phyloP scores from a whole-genome alignment of 2,113 vertebrate species.

The Eptesicus fuscus region DNA sequence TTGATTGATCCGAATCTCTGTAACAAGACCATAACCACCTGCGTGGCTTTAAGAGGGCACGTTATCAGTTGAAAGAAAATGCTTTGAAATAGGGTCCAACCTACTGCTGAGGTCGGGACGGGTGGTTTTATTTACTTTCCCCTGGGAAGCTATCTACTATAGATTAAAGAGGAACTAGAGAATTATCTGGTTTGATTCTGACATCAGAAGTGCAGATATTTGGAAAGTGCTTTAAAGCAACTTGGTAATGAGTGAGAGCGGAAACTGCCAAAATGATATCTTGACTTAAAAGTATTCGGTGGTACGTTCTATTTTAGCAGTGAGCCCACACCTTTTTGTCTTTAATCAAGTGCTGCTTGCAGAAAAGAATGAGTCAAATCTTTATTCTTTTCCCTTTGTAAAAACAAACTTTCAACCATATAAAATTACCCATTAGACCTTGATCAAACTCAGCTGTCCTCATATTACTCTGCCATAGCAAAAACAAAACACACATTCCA shows the following conservation, averaged over 20 bases:
- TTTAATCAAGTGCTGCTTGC: neutral
- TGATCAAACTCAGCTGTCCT: neutral
- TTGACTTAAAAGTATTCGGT: neutral
- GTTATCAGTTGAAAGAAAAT: neutral
- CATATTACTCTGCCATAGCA: neutral
- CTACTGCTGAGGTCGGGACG: neutral
- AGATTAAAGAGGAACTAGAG: slow-evolving; percentile 26
- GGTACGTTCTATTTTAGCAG: neutral
- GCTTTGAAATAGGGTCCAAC: neutral
- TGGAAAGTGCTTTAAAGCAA: slow-evolving; percentile 40
- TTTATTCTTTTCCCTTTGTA: neutral
- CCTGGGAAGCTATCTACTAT: neutral
- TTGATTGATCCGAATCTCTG: no score
- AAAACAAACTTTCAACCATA: slow-evolving; percentile 6
- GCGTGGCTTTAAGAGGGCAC: neutral
- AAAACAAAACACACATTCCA: neutral
- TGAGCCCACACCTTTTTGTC: neutral
- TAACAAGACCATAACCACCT: neutral
- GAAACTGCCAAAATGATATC: neutral
- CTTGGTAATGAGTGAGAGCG: neutral
- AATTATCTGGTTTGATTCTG: slow-evolving; percentile 39
- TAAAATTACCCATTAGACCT: neutral
- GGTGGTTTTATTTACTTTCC: slow-evolving; percentile 26
- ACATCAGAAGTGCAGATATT: slow-evolving; percentile 10
- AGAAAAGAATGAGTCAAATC: slow-evolving; percentile 24